Evolutionary conservation across 2,888 invertebrate species (phyloP).

Genomic region (Chymomyza caudatula): DNA sequence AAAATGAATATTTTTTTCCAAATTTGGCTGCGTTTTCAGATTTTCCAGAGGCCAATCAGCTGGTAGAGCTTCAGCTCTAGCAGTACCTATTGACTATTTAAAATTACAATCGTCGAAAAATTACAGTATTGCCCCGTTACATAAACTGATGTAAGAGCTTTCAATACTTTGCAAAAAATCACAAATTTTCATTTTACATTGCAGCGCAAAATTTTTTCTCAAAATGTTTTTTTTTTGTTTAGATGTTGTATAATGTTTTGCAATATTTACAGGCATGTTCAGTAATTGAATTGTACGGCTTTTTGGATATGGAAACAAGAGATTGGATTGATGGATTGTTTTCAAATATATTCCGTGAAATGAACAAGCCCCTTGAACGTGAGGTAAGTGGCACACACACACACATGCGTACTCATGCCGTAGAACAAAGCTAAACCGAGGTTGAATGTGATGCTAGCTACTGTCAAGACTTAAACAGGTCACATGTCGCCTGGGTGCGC

Average conservation of each 20-base stretch:
- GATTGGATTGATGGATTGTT: slow-evolving; percentile 96
- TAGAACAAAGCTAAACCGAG: neutral
- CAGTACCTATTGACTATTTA: no score
- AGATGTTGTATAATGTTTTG: neutral
- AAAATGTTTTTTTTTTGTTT: neutral
- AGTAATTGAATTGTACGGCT: slow-evolving; percentile 93
- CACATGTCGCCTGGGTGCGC: slow-evolving; percentile 13
- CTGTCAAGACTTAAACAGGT: slow-evolving; percentile 7
- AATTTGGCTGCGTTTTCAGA: no score
- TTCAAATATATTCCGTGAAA: slow-evolving; percentile 93
- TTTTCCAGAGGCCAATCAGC: no score
- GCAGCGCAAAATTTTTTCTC: neutral
- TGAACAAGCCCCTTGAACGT: slow-evolving; percentile 85
- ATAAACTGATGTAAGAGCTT: no score
- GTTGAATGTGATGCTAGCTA: slow-evolving; percentile 2
- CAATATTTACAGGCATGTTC: slow-evolving; percentile 84
- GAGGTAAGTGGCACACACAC: slow-evolving; percentile 67
- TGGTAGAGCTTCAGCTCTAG: no score
- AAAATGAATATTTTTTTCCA: no score
- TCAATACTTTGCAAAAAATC: no score
- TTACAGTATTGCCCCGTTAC: no score
- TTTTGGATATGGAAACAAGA: slow-evolving; percentile 89
- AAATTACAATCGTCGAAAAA: no score
- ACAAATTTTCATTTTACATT: neutral
- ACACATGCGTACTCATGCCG: neutral